Evolutionary conservation across 2,113 vertebrate species (phyloP), one percentile per base, ranked within the genome.

Genomic region (Hippocampus abdominalis): DNA sequence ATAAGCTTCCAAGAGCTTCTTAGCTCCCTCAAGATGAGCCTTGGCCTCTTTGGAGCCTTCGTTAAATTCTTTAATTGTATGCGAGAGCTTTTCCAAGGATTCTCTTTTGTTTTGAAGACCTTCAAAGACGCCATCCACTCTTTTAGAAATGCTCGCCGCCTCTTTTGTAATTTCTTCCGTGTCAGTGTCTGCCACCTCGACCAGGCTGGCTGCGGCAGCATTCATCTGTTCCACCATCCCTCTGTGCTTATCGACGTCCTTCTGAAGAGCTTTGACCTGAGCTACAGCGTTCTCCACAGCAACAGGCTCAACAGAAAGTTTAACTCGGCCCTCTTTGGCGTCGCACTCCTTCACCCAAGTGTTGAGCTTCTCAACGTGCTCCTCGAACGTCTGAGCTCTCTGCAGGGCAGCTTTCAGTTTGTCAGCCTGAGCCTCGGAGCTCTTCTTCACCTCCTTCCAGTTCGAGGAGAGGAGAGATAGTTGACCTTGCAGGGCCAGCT

Each of bases 191-290:
- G 94, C 94, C 61, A 92, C 92, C 68, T 85, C 92, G 8, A 98
- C 90, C 65, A 99, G 91, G 81, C 89, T 91, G 20, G 94, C 92
- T 21, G 95, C 94, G 53, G 93, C 91, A 1, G 92, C 80, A 68
- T 92, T 95, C 60, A 97, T 88, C 49, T 95, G 89, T 72, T 96
- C 96, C 68, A 97, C 87, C 89, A 93, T 88, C 8, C 94, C 94
- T 3, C 95, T 91, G 77, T 94, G 95, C 63, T 97, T 97, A 86
- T 98, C 96, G 42, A 96, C 87, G 68, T 98, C 95, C 75, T 95
- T 97, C 87, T 98, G 96, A 71, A 96, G 92, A 64, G 87, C 90
- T 76, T 93, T 96, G 49, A 96, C 84, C 74, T 93, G 92, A 70
- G 85, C 87, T 42, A 96, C 76, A 53, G 93, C 93, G 60, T 88